Evolutionary conservation across 2,888 invertebrate species (phyloP).

Genomic region (Volucella inflata): DNA sequence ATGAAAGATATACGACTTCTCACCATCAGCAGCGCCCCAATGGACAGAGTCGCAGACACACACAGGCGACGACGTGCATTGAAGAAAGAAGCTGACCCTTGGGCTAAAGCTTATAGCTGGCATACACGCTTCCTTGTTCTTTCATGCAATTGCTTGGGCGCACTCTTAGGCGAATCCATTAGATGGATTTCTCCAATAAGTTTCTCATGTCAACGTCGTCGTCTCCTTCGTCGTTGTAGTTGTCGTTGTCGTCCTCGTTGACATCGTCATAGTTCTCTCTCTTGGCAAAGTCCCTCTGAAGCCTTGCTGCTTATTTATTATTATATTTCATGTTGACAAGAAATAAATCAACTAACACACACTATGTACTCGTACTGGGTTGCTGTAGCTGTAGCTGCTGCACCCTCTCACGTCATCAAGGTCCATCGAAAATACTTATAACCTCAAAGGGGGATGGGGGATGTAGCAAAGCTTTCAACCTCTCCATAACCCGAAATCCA

Average conservation of each 20-base stretch:
- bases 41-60: slow-evolving; percentile 4
- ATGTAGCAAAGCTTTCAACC: neutral
- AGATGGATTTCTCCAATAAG: slow-evolving; percentile 71
- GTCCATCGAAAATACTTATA: slow-evolving; percentile 67
- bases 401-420: slow-evolving; percentile 73
- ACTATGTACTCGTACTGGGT: neutral
- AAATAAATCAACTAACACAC: slow-evolving; percentile 73
- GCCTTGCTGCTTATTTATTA: slow-evolving; percentile 73
- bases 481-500: neutral
- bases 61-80: no score
- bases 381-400: slow-evolving; percentile 37
- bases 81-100: slow-evolving; percentile 25
- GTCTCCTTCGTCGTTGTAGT: slow-evolving; percentile 14
- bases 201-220: slow-evolving; percentile 55
- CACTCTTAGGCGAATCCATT: slow-evolving; percentile 55
- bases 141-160: slow-evolving; percentile 39
- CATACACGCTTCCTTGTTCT: slow-evolving; percentile 43
- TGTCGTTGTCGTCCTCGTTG: slow-evolving; percentile 2
- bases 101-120: slow-evolving; percentile 51
- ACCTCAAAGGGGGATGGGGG: neutral
- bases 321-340: slow-evolving; percentile 76
- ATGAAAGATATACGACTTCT: slow-evolving; percentile 43
- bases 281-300: slow-evolving; percentile 50
- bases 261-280: slow-evolving; percentile 12
- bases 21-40: slow-evolving; percentile 6